Evolutionary conservation across 2,888 invertebrate genomes (phyloP), one percentile per base, ranked within the genome.

Genomic region (Phaedon cochleariae): DNA sequence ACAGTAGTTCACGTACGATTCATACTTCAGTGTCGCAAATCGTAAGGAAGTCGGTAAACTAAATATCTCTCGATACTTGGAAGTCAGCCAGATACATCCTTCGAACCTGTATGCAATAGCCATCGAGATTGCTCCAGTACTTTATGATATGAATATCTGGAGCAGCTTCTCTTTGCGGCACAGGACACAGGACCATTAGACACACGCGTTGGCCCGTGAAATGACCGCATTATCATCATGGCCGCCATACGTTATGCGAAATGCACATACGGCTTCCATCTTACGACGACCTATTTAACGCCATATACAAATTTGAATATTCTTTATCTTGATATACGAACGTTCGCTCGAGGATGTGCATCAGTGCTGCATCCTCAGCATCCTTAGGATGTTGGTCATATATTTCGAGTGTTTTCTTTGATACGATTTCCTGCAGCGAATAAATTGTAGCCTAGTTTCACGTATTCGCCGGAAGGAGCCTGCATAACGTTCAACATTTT

Each of bases 221-320:
- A 77, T 74, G 76, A 77, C 71, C 68, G 70, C 76, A 77, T 77
- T 77, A 77, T 75, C 76, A 74, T 78, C 76, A 76, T 67, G 69
- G 67, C 71, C 46, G 63, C 72, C 58, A 64, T 66, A 70, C 58
- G 62, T 70, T 68, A 70, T 68, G 66, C 59, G 58, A 64, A 68
- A 64, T 45, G 29, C 26, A 26, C 45, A 4, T 55, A 53, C 59
- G 62, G 65, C 70, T 69, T 67, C 68, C 68, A 73, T 72, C 72
- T 69, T 65, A 62, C 55, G 64, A 62, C 59, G 22, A 52, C 64
- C 68, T 67, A 71, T 73, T 73, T 72, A 73, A 68, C 64, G 68
- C 66, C 62, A 51, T 68, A 51, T 68, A 62, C 59, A 64, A 67
- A 69, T 73, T 70, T 62, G 69, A 72, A 68, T 69, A 65, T 68